These are phyloP conservation scores for Temnothorax longispinosus DNA, from an alignment of 1,140 invertebrate species.

Conservation along the genomic window DNA sequence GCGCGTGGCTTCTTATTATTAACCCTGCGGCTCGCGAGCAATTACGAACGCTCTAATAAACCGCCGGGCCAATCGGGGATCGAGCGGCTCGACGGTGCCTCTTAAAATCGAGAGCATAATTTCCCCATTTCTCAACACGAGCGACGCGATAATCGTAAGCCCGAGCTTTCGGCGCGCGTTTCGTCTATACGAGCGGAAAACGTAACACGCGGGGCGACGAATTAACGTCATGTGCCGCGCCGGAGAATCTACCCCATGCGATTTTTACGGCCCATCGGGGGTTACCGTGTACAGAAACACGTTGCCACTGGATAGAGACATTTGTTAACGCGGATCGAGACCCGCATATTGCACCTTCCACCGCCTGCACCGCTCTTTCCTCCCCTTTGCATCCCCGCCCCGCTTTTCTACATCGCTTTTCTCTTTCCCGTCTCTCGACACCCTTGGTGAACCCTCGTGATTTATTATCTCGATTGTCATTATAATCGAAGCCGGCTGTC, in stretches of 20 bases:
- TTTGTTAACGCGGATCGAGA: constrained; percentile 79
- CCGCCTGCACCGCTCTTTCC: constrained; percentile 4
- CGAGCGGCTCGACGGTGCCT: constrained; percentile 7
- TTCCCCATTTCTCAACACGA: constrained; percentile 68
- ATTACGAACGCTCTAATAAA: constrained; percentile 51
- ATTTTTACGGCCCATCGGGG: constrained; percentile 75
- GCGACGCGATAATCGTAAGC: constrained; percentile 64
- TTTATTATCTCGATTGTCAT: constrained; percentile 82
- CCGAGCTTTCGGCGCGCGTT: constrained; percentile 13
- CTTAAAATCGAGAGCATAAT: constrained; percentile 55
- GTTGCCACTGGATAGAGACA: constrained; percentile 78
- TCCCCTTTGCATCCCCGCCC: constrained; percentile 54
- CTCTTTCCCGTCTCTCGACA: constrained; percentile 37
- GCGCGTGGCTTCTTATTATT: constrained; percentile 42
- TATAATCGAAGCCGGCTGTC: constrained; percentile 77
- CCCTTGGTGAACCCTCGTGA: constrained; percentile 75
- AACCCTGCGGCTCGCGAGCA: constrained; percentile 38
- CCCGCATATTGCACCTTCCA: constrained; percentile 70
- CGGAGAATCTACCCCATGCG: constrained; percentile 67
- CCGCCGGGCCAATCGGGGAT: constrained; percentile 48
- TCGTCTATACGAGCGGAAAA: constrained; percentile 22
- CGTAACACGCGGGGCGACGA: constrained; percentile 34
- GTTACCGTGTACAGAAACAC: constrained; percentile 63
- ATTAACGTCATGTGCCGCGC: constrained; percentile 69
- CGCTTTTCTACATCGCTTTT: background rate